Percentiles rank a stretch among this genome's conserved stretches.
Conservation (phyloP, 2,113 vertebrate genomes). For the Microtus oregoni region DNA sequence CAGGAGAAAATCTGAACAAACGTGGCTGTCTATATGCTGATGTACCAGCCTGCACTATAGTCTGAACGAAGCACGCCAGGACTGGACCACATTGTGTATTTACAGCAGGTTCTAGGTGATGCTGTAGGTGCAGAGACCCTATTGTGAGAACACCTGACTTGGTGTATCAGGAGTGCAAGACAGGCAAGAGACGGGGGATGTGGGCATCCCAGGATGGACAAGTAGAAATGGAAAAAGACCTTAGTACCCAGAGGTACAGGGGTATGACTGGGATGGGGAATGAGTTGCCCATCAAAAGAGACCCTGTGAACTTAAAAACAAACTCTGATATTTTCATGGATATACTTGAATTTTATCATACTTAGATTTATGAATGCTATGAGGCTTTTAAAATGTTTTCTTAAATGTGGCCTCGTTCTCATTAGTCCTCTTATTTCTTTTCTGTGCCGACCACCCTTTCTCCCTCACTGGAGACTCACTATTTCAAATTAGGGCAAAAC, state of each 20-base stretch:
- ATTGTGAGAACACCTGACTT: background rate
- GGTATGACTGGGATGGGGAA: background rate
- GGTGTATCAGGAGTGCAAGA: background rate
- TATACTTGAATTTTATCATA: background rate
- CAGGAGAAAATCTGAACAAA: background rate
- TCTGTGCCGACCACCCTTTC: no score
- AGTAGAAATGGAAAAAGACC: background rate
- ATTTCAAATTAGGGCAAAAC: background rate
- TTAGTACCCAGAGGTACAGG: background rate
- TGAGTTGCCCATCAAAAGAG: background rate
- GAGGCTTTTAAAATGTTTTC: background rate
- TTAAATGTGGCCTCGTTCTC: background rate
- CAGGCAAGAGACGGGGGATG: accelerated
- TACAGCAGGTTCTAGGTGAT: background rate
- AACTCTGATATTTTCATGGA: background rate
- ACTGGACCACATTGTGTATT: background rate
- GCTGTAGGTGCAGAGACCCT: background rate
- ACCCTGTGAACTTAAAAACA: background rate
- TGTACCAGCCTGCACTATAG: background rate
- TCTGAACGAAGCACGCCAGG: background rate
- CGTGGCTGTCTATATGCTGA: background rate
- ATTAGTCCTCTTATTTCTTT: no score
- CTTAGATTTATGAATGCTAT: background rate
- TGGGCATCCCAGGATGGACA: background rate
- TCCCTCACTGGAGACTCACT: background rate